Evolutionary conservation across 1,140 invertebrate species (phyloP), one percentile per base, ranked within the genome.

Genomic region (Anagrus nilaparvatae): DNA sequence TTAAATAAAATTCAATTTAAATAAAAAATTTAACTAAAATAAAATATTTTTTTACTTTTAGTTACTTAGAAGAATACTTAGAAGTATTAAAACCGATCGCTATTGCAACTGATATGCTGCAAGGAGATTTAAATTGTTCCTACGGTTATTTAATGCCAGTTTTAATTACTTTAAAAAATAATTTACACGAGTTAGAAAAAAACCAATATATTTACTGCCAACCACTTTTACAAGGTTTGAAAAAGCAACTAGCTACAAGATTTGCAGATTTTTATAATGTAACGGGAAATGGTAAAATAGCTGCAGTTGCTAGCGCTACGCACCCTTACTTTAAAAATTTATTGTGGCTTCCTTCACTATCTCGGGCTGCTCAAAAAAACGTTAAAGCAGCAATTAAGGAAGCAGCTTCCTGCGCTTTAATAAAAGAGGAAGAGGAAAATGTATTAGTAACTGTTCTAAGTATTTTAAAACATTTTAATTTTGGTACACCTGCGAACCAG

Each of bases 11-110:
- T 12, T 34, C 23, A 10, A 34, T 19, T 5, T 9, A 12, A 4
- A 4, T 21, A 12, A 34, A 20, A 20, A 19, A 19, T 34, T 34
- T 20, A n/a, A 18, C 32, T 2, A 13, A 7, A 13, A 35, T 35
- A 23, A 5, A 14, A 13, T 34, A 21, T n/a, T 16, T 34, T 21
- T n/a, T 34, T 21, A n/a, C n/a, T 43, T 45, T 43, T 25, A 31
- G n/a, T 38, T 45, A 41, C 34, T 18, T 49, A 7, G 28, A 37
- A 28, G 47, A 46, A 36, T 49, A 49, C 34, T 17, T 45, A 13
- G 24, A 13, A 4, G 29, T 20, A 24, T 34, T 43, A 19, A 41
- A 37, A 31, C 39, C 43, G 2, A 29, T 49, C 5, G 47, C 47
- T 14, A 31, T 23, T 10, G 37, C 39, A 25, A 41, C 36, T 9